Percentiles rank a stretch among this genome's conserved stretches.
Evolutionary conservation across 2,888 invertebrate genomes (phyloP).

Genomic region (Conops quadrifasciatus): DNA sequence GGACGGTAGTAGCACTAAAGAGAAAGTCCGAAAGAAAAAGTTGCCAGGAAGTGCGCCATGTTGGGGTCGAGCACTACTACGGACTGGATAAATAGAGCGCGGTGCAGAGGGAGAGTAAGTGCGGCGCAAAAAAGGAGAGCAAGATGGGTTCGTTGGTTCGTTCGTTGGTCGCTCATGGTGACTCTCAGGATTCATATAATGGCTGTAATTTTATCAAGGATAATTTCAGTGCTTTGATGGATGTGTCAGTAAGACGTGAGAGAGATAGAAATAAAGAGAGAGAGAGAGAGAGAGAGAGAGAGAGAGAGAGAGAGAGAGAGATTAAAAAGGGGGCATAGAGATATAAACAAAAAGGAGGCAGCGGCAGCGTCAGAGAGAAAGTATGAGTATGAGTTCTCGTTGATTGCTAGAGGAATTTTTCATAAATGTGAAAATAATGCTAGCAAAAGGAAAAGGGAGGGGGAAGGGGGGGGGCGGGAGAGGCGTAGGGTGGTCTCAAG

Average conservation of each 20-base stretch:
- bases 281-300: not conserved
- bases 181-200: constrained; percentile 14
- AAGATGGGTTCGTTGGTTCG: not conserved
- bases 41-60: too few species aligned
- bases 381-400: too few species aligned
- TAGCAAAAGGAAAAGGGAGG: not conserved
- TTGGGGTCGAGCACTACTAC: too few species aligned
- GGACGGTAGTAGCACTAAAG: too few species aligned
- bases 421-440: too few species aligned
- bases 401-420: too few species aligned
- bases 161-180: not conserved
- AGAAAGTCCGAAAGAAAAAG: too few species aligned
- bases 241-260: not conserved
- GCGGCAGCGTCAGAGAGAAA: too few species aligned
- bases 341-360: too few species aligned
- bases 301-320: not conserved
- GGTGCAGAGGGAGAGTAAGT: not conserved
- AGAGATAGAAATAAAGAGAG: not conserved
- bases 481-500: too few species aligned
- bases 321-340: too few species aligned
- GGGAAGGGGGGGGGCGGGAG: not conserved
- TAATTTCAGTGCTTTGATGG: constrained; percentile 19
- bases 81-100: too few species aligned
- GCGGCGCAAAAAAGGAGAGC: not conserved
- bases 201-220: constrained; percentile 31